A percentile compares a stretch with the other conserved stretches of the same genome.
Conservation (phyloP, 2,797 vertebrate species). For the Pagetopsis macropterus region DNA sequence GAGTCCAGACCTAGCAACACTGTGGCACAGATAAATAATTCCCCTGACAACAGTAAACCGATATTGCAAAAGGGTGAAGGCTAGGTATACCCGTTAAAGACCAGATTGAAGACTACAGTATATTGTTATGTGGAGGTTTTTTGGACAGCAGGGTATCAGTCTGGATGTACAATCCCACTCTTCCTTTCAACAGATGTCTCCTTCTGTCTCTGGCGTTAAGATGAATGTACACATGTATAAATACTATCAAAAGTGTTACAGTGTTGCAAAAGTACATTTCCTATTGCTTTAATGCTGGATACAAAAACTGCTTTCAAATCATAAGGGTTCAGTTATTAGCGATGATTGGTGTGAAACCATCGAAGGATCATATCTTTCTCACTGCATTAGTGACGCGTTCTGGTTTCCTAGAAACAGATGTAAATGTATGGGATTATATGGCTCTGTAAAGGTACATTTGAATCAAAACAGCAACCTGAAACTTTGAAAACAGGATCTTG, state of each 20-base stretch:
- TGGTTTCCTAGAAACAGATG: slow-evolving; percentile 23
- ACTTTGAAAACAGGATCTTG: slow-evolving; percentile 34
- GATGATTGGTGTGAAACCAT: too few species aligned
- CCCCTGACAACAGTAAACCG: slow-evolving; percentile 50
- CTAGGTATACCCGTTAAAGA: slow-evolving; percentile 24
- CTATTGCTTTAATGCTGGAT: not conserved
- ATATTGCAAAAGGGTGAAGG: slow-evolving; percentile 14
- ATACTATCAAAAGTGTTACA: not conserved
- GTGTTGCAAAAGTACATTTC: not conserved
- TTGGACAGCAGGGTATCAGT: slow-evolving; percentile 27
- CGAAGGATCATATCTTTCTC: slow-evolving; percentile 2
- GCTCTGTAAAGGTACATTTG: slow-evolving; percentile 37
- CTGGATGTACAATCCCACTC: slow-evolving; percentile 18
- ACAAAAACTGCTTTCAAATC: not conserved
- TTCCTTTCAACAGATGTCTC: slow-evolving; percentile 15
- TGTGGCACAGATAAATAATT: slow-evolving; percentile 60
- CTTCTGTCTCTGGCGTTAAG: slow-evolving; percentile 9
- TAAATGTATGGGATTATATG: slow-evolving; percentile 14
- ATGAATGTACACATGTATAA: slow-evolving; percentile 27
- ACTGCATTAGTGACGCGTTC: slow-evolving; percentile 16
- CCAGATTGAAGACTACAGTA: slow-evolving; percentile 24
- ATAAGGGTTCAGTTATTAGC: not conserved
- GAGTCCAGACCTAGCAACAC: slow-evolving; percentile 54
- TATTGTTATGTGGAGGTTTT: slow-evolving; percentile 35
- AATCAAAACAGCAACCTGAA: slow-evolving; percentile 53